Evolutionary conservation across 2,797 vertebrate genomes (phyloP).

Genomic region (Alectoris magna): DNA sequence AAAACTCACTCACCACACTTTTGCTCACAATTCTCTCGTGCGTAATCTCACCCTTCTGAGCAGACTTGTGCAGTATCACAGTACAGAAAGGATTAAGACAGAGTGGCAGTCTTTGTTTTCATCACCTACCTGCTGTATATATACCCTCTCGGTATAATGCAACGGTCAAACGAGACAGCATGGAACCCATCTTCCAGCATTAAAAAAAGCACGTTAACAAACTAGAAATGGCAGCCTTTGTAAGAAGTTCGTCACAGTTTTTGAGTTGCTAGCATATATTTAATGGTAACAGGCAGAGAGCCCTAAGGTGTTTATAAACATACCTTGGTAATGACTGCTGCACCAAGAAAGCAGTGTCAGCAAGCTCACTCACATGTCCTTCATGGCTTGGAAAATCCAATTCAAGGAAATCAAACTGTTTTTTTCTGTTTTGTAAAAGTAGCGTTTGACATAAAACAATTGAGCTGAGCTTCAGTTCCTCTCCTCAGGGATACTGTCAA

Average conservation of each 20-base stretch:
- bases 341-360: conserved; percentile 40
- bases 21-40: background rate
- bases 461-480: conserved; percentile 23
- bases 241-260: conserved; percentile 68
- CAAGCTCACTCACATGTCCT: conserved; percentile 19
- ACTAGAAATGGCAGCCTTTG: conserved; percentile 45
- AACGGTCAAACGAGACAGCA: background rate
- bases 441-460: conserved; percentile 51
- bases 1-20: background rate
- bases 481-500: background rate
- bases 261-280: conserved; percentile 40
- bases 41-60: background rate
- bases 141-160: background rate
- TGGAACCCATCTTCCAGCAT: background rate
- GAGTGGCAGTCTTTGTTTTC: conserved; percentile 7
- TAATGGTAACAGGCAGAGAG: conserved; percentile 31
- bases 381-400: conserved; percentile 67
- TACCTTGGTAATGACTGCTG: conserved; percentile 1
- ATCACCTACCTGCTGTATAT: background rate
- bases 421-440: conserved; percentile 39
- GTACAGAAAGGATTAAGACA: conserved; percentile 13
- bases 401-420: conserved; percentile 57
- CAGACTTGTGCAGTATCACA: background rate
- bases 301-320: conserved; percentile 45
- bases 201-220: conserved; percentile 20